phyloP scores from a whole-genome alignment of 2,797 vertebrate genomes.

The Choloepus didactylus region DNA sequence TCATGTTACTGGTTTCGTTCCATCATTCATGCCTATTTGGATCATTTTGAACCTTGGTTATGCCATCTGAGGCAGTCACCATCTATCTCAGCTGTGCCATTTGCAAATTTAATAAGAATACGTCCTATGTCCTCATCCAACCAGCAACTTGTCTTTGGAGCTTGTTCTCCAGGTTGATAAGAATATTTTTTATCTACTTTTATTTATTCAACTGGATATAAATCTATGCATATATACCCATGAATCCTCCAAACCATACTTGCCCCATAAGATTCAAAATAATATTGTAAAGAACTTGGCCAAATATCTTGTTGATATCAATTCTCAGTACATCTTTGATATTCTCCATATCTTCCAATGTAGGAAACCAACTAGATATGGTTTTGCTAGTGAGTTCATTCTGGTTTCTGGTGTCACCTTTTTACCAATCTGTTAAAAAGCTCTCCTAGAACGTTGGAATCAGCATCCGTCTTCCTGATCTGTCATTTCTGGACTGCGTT shows the following conservation, averaged over 20 bases:
- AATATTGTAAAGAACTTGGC: not conserved
- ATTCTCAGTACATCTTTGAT: not conserved
- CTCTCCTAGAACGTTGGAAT: not conserved
- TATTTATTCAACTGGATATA: conserved; percentile 23
- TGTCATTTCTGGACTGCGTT: not conserved
- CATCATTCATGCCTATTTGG: not conserved
- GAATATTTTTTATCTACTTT: not conserved
- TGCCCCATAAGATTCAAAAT: conserved; percentile 2
- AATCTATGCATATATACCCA: not conserved
- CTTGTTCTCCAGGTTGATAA: not conserved
- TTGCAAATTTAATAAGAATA: not conserved
- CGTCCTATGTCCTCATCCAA: not conserved
- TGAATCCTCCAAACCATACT: conserved; percentile 2
- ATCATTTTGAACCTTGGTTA: not conserved
- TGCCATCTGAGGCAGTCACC: not conserved
- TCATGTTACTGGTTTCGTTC: not conserved
- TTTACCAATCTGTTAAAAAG: not conserved
- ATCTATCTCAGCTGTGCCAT: not conserved
- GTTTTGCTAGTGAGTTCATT: not conserved
- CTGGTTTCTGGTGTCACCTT: not conserved
- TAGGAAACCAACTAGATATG: not conserved
- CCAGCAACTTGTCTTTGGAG: not conserved
- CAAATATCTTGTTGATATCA: not conserved
- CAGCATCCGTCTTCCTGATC: no score
- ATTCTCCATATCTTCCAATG: not conserved